These are phyloP conservation scores for Pseudopleuronectes americanus DNA, from an alignment of 2,797 vertebrate species.

Conservation along the genomic window DNA sequence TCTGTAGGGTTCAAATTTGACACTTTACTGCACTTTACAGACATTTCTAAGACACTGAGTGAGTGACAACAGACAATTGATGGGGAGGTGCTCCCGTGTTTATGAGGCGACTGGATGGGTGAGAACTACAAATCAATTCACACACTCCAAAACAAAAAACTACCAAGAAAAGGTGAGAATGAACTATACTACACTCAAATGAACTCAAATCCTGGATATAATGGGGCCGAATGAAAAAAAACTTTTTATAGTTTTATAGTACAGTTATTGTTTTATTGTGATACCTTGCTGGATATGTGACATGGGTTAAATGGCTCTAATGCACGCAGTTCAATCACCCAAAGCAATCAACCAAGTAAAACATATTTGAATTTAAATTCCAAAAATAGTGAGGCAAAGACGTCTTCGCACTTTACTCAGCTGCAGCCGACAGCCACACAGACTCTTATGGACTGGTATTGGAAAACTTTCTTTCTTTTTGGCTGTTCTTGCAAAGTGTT, in stretches of 20 bases:
- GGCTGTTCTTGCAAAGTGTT: too few relatives aligned
- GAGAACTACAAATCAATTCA: constrained; percentile 15
- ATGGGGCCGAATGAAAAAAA: not conserved
- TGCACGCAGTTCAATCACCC: constrained; percentile 29
- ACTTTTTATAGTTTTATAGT: not conserved
- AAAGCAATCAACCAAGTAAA: constrained; percentile 48
- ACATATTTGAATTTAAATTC: constrained; percentile 38
- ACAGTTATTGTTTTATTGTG: not conserved
- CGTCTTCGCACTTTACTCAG: too few relatives aligned
- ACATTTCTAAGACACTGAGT: constrained; percentile 51
- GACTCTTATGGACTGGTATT: too few relatives aligned
- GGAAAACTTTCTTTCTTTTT: too few relatives aligned
- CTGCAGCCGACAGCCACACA: too few relatives aligned
- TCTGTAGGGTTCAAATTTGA: constrained; percentile 86
- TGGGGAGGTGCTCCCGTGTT: constrained; percentile 16
- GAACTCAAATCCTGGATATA: not conserved
- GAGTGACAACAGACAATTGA: constrained; percentile 51
- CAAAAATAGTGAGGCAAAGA: too few relatives aligned
- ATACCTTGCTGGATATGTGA: constrained; percentile 26
- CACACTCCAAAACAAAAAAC: not conserved
- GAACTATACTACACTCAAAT: constrained; percentile 8
- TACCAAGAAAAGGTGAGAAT: constrained; percentile 8
- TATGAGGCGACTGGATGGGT: not conserved
- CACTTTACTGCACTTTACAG: constrained; percentile 79
- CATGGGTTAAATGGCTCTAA: constrained; percentile 29